Evolutionary conservation across 35 echinoderm and acorn worm species (phyloP).

Genomic region (Lytechinus pictus): DNA sequence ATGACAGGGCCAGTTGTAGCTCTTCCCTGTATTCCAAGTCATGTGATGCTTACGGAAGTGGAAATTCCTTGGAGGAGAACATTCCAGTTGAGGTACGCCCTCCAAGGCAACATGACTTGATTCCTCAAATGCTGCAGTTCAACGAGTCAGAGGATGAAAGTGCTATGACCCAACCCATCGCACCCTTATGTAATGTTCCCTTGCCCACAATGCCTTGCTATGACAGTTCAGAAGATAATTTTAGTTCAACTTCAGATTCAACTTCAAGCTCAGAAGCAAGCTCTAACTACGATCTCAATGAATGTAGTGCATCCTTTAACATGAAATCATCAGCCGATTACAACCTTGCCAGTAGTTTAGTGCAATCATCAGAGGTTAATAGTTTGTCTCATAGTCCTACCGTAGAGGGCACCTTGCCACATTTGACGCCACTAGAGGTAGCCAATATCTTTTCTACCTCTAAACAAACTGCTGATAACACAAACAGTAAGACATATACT

Average conservation of each 20-base stretch:
- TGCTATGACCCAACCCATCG: conserved; percentile 57
- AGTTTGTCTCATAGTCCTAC: conserved; percentile 31
- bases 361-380: conserved; percentile 48
- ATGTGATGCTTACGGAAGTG: conserved; percentile 39
- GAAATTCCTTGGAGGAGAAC: conserved; percentile 59
- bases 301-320: conserved; percentile 37
- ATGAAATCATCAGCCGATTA: conserved; percentile 49
- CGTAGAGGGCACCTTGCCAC: conserved; percentile 47
- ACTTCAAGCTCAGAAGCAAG: conserved; percentile 80
- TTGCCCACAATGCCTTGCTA: conserved; percentile 73
- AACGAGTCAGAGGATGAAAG: conserved; percentile 76
- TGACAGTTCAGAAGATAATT: conserved; percentile 78
- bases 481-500: conserved; percentile 67
- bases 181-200: conserved; percentile 59
- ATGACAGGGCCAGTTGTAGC: conserved; percentile 10
- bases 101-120: conserved; percentile 55
- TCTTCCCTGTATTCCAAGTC: conserved; percentile 31
- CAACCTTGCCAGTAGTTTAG: conserved; percentile 56
- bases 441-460: conserved; percentile 25
- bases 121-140: conserved; percentile 82
- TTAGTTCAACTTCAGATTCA: conserved; percentile 32
- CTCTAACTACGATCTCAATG: conserved; percentile 57
- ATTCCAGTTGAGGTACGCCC: conserved; percentile 66
- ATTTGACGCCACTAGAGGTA: conserved; percentile 38
- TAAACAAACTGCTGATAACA: not conserved